Conservation (phyloP, 2,888 invertebrate species). For the Apoderus coryli region DNA sequence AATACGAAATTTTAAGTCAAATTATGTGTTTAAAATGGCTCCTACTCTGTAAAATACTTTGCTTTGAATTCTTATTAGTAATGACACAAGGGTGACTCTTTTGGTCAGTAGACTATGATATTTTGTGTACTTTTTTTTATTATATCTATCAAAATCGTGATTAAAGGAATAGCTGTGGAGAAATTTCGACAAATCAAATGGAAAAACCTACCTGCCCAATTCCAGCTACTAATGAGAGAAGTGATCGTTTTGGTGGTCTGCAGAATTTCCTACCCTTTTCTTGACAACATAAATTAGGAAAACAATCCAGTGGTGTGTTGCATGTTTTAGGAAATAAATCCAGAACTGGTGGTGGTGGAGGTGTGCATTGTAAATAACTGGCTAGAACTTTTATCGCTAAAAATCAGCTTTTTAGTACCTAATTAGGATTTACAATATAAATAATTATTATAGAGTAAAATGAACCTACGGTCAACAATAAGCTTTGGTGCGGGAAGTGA, state of each 20-base stretch:
- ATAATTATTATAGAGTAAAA: too few species aligned
- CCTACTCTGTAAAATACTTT: too few species aligned
- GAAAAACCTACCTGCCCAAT: slow-evolving; percentile 39
- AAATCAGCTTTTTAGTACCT: slow-evolving; percentile 13
- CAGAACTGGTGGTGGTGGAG: slow-evolving; percentile 48
- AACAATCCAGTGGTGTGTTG: slow-evolving; percentile 56
- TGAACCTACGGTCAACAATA: slow-evolving; percentile 47
- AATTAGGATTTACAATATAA: too few species aligned
- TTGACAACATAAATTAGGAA: slow-evolving; percentile 67
- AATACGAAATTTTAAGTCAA: too few species aligned
- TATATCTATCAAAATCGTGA: too few species aligned
- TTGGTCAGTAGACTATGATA: too few species aligned
- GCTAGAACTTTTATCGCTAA: slow-evolving; percentile 31
- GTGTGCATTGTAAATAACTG: slow-evolving; percentile 59
- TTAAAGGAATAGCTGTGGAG: too few species aligned
- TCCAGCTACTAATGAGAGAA: slow-evolving; percentile 49
- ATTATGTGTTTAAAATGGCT: too few species aligned
- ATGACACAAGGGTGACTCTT: too few species aligned
- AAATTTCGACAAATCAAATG: too few species aligned
- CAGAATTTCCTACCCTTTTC: slow-evolving; percentile 58
- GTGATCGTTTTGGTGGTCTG: slow-evolving; percentile 56
- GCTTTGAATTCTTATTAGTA: too few species aligned
- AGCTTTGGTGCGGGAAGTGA: slow-evolving; percentile 45
- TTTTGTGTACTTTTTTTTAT: too few species aligned
- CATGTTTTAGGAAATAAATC: slow-evolving; percentile 59